Evolutionary conservation across 2,113 vertebrate species (phyloP).

Genomic region (Prietella phreatophila): DNA sequence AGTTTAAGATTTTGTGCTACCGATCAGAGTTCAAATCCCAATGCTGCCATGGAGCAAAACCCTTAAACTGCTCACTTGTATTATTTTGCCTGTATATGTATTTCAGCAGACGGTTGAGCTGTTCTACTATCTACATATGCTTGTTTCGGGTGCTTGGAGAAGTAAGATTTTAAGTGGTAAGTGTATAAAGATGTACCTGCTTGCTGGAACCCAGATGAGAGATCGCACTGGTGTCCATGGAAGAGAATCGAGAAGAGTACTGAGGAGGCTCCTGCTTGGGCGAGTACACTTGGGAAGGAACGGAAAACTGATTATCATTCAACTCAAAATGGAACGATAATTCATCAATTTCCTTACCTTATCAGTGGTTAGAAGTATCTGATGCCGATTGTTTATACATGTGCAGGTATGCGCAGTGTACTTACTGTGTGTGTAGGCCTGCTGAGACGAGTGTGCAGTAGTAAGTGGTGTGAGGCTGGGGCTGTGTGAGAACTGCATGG

Average conservation of each 20-base stretch:
- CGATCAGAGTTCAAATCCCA: neutral
- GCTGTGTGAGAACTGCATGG: conserved; percentile 86
- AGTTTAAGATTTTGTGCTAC: neutral
- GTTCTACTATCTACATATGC: neutral
- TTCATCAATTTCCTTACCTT: neutral
- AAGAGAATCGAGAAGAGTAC: conserved; percentile 93
- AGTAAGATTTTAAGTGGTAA: neutral
- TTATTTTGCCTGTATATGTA: neutral
- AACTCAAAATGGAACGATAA: neutral
- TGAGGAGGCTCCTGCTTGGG: conserved; percentile 96
- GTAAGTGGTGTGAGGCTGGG: conserved; percentile 87
- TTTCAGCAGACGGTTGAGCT: no score
- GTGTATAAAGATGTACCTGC: conserved; percentile 75
- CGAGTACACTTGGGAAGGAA: conserved; percentile 82
- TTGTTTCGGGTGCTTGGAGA: neutral
- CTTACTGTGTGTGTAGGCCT: conserved; percentile 97
- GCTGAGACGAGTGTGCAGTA: conserved; percentile 90
- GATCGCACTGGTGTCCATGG: conserved; percentile 92
- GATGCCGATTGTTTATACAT: neutral
- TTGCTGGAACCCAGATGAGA: conserved; percentile 91
- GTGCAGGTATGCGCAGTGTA: conserved; percentile 3
- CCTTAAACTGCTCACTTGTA: neutral
- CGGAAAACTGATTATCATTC: neutral
- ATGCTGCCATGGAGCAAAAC: no score
- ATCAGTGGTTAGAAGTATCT: neutral